phyloP scores from a whole-genome alignment of 2,797 vertebrate species.

The Chromis chromis region DNA sequence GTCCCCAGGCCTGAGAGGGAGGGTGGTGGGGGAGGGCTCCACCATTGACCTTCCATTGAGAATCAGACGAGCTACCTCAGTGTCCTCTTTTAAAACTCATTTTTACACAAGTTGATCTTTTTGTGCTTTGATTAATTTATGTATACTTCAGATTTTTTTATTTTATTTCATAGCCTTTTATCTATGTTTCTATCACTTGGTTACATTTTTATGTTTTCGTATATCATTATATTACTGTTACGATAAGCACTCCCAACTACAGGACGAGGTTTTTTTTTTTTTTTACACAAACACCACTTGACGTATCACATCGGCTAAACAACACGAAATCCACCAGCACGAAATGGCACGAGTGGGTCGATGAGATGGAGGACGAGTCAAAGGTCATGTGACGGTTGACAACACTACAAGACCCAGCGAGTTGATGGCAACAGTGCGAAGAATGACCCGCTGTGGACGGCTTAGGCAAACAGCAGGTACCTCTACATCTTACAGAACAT shows the following conservation, averaged over 20 bases:
- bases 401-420: constrained; percentile 45
- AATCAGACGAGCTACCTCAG: no score
- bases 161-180: no score
- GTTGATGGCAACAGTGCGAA: constrained; percentile 17
- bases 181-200: no score
- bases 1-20: no score
- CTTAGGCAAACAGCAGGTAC: constrained; percentile 51
- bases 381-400: constrained; percentile 47
- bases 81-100: no score
- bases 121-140: no score
- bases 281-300: constrained; percentile 69
- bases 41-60: no score
- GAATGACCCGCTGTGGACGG: constrained; percentile 37
- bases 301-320: constrained; percentile 72
- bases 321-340: constrained; percentile 83
- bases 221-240: not conserved
- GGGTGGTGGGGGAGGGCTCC: no score
- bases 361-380: constrained; percentile 53
- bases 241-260: constrained; percentile 42
- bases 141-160: no score
- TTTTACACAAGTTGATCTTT: no score
- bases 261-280: not conserved
- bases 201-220: no score
- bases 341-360: constrained; percentile 64
- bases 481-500: constrained; percentile 61